Conservation (phyloP, 2,797 vertebrate genomes). For the Garrulus glandarius region DNA sequence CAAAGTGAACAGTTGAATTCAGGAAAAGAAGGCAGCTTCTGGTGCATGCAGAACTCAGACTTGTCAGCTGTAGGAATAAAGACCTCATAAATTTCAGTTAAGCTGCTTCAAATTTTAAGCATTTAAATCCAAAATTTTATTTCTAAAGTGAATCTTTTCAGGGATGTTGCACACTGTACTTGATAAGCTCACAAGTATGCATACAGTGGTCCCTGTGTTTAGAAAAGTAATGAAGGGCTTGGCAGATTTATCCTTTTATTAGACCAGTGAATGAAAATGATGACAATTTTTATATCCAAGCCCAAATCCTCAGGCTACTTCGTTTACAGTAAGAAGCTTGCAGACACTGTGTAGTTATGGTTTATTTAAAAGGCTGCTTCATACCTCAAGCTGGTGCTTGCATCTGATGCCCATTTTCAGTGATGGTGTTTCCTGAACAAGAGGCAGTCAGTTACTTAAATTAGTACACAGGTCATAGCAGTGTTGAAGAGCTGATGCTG, state of each 20-base stretch:
- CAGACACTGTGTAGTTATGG: rapidly evolving
- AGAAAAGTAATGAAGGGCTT: neutral
- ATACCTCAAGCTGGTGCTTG: neutral
- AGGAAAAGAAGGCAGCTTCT: neutral
- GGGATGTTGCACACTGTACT: rapidly evolving
- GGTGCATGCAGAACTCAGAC: neutral
- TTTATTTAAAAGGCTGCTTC: neutral
- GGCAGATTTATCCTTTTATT: neutral
- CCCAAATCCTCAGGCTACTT: neutral
- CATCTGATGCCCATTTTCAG: neutral
- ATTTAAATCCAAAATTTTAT: neutral
- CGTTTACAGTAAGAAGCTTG: neutral
- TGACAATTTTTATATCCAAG: neutral
- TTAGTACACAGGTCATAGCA: rapidly evolving
- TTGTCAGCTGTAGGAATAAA: neutral
- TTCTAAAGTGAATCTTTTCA: neutral
- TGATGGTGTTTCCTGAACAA: neutral
- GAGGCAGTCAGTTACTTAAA: too few species aligned
- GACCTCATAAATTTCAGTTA: neutral
- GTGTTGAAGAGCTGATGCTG: neutral
- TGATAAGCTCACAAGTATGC: rapidly evolving
- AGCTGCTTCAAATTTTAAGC: neutral
- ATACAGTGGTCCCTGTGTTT: neutral
- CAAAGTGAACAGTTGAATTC: neutral
- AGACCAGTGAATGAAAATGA: neutral